A percentile compares a stretch with the other conserved stretches of the same genome.
These are phyloP conservation scores for Cheilosia grossa DNA, from an alignment of 2,888 invertebrate species.

Conservation along the genomic window DNA sequence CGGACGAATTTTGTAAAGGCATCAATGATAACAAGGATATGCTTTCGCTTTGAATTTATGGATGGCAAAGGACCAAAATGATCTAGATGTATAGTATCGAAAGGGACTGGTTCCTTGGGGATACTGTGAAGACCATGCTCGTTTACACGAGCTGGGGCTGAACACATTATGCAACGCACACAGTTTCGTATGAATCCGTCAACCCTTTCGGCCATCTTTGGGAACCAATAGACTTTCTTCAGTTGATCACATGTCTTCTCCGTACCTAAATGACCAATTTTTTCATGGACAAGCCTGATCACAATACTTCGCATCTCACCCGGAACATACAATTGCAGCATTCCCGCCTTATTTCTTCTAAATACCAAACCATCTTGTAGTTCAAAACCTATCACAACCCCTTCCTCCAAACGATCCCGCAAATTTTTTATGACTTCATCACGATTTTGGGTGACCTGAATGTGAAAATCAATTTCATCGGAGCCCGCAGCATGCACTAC, in stretches of 20 bases:
- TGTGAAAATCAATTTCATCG: conserved; percentile 30
- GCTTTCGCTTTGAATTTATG: neutral
- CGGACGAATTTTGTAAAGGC: neutral
- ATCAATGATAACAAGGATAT: neutral
- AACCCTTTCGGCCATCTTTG: conserved; percentile 5
- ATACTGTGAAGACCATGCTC: conserved; percentile 4
- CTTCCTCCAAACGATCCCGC: conserved; percentile 14
- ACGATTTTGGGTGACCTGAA: conserved; percentile 27
- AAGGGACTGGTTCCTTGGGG: no score
- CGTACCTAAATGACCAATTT: neutral
- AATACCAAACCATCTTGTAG: conserved; percentile 29
- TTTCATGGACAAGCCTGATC: conserved; percentile 23
- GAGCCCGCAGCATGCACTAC: conserved; percentile 11
- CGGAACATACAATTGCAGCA: conserved; percentile 28
- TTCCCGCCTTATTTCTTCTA: conserved; percentile 17
- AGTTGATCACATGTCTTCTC: conserved; percentile 16
- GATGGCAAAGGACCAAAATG: neutral
- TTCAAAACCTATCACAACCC: conserved; percentile 3
- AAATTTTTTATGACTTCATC: conserved; percentile 12
- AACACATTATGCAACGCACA: conserved; percentile 38
- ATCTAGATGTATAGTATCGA: neutral
- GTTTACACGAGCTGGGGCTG: conserved; percentile 8
- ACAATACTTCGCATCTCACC: conserved; percentile 34
- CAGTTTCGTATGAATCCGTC: conserved; percentile 25
- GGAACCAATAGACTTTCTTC: neutral